phyloP scores from a whole-genome alignment of 2,797 vertebrate species.

The Falco cherrug region DNA sequence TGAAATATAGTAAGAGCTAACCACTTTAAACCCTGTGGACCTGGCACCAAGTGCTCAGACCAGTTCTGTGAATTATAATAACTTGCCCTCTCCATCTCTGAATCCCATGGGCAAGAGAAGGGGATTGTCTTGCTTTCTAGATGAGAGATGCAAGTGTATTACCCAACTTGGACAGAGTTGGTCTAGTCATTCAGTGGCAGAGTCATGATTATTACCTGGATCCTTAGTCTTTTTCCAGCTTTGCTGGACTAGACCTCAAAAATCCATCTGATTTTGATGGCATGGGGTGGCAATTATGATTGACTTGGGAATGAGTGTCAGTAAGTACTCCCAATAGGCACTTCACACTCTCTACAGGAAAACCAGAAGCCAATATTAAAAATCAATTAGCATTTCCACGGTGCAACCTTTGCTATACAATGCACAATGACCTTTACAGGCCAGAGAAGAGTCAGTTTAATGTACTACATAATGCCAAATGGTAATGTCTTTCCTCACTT shows the following conservation, averaged over 20 bases:
- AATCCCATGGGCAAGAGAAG: not conserved
- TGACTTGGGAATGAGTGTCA: not conserved
- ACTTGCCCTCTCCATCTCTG: not conserved
- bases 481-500: conserved; percentile 38
- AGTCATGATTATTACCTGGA: not conserved
- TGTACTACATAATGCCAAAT: conserved; percentile 50
- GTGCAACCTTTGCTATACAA: conserved; percentile 4
- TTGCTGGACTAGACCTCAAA: not conserved
- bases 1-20: not conserved
- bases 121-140: not conserved
- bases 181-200: not conserved
- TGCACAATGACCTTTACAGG: conserved; percentile 44
- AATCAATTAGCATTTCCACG: conserved; percentile 43
- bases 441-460: conserved; percentile 46
- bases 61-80: not conserved
- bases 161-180: not conserved
- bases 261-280: not conserved
- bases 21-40: not conserved
- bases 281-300: not conserved
- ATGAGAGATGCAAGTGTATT: not conserved
- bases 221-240: not conserved
- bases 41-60: not conserved
- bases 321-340: not conserved
- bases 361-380: conserved; percentile 21
- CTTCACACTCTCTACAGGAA: not conserved